A percentile compares a stretch with the other conserved stretches of the same genome.
phyloP scores from a whole-genome alignment of 2,888 invertebrate species.

The Chymomyza caudatula region DNA sequence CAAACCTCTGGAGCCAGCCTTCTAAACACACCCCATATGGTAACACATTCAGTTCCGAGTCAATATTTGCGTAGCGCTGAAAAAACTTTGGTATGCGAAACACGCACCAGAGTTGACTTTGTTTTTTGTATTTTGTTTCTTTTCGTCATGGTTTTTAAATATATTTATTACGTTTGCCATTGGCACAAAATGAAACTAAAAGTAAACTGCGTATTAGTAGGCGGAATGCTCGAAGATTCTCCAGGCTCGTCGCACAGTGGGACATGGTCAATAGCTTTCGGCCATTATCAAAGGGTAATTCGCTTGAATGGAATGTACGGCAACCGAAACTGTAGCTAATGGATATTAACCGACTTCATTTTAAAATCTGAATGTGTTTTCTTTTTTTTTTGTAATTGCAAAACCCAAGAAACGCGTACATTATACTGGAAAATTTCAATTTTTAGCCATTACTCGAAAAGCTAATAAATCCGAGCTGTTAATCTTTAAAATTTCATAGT shows the following conservation, averaged over 20 bases:
- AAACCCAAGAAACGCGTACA: too few species aligned
- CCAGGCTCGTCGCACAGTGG: not conserved
- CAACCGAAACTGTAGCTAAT: too few species aligned
- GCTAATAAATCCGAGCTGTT: too few species aligned
- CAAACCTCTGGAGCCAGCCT: not conserved
- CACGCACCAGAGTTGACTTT: slow-evolving; percentile 8
- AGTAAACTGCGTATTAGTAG: slow-evolving; percentile 53
- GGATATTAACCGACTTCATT: too few species aligned
- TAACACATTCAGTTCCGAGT: slow-evolving; percentile 5
- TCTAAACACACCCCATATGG: slow-evolving; percentile 1
- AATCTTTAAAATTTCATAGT: too few species aligned
- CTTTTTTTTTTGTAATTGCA: too few species aligned
- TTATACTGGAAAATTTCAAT: too few species aligned
- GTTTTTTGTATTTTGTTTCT: slow-evolving; percentile 18
- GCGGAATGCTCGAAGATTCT: slow-evolving; percentile 22
- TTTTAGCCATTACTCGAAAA: too few species aligned
- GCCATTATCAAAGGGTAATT: too few species aligned
- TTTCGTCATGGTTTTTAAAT: slow-evolving; percentile 60
- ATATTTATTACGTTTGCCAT: slow-evolving; percentile 38
- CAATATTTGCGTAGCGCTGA: slow-evolving; percentile 3
- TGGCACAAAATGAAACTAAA: slow-evolving; percentile 57
- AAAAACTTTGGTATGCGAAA: slow-evolving; percentile 6
- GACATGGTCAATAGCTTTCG: too few species aligned
- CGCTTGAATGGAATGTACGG: too few species aligned
- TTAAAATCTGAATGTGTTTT: too few species aligned